Evolutionary conservation across 2,888 invertebrate genomes (phyloP), one percentile per base, ranked within the genome.

Genomic region (Ctena decussata): DNA sequence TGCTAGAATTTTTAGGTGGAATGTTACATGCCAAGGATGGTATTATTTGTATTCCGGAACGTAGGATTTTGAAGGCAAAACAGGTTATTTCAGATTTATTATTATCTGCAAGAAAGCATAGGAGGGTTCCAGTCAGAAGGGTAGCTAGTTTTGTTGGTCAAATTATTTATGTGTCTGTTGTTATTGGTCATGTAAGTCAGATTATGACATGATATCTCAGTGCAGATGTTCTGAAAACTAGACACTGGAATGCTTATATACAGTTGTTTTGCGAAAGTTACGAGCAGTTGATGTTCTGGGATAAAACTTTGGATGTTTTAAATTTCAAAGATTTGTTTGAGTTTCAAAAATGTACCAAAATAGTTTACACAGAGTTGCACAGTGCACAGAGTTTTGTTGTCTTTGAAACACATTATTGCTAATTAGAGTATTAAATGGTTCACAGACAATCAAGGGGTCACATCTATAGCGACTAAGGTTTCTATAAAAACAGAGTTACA

Each of bases 391-490:
- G 75, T 83, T n/a, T 41, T 89, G 24, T 15, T 65, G 39, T 89
- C 84, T 0, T 46, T 85, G 0, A 18, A 27, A 35, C 80, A 82
- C 27, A 57, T 80, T n/a, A 76, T 89, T 15, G 41, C 39, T 15
- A 76, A 69, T 65, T 77, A 84, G 32, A 76, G 49, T 44, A 49
- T 84, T 21, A 84, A 84, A 46, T 84, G 80, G 80, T 84, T 80
- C 32, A 80, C 72, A 12, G 18, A 30, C 21, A 82, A 77, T 12
- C 75, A 80, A 27, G 75, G 69, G 30, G 82, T 87, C 0, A 89
- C 87, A 75, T 87, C 85, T 82, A 84, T 86, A 65, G 57, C 83
- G 11, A 85, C 85, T 70, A 72, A 87, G 24, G 89, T 81, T 15
- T 83, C 81, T 24, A 86, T 84, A 77, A 86, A 89, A 24, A 3